Evolutionary conservation across 2,888 invertebrate species (phyloP).

Genomic region (Lepidocyrtoides sp.): DNA sequence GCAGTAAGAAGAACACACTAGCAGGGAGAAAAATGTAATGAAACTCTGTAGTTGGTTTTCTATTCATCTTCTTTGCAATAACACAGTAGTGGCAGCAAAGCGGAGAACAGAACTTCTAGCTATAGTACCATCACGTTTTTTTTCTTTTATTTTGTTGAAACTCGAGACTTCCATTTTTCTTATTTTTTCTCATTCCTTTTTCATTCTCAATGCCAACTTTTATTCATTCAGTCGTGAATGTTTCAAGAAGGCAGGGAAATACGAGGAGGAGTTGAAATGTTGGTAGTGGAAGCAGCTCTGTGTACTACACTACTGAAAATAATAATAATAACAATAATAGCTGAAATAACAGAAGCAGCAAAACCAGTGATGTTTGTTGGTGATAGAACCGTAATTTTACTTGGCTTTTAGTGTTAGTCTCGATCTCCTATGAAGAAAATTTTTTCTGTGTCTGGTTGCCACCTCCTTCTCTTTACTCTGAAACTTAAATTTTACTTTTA

Average conservation of each 20-base stretch:
- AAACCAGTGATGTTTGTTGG: conserved; percentile 31
- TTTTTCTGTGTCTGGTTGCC: not conserved
- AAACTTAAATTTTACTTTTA: conserved; percentile 40
- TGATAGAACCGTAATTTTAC: not conserved
- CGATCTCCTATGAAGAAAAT: not conserved
- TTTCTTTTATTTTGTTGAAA: conserved; percentile 58
- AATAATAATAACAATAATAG: conserved; percentile 44
- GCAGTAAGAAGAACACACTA: not conserved
- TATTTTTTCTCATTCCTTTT: conserved; percentile 37
- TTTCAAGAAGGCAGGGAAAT: conserved; percentile 50
- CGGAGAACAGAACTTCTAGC: not conserved
- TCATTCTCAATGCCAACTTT: conserved; percentile 61
- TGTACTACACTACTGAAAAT: not conserved
- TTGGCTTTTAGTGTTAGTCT: conserved; percentile 3
- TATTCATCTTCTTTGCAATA: conserved; percentile 55
- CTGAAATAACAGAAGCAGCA: not conserved
- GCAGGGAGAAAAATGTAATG: conserved; percentile 56
- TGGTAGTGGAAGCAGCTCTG: not conserved
- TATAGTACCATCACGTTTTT: not conserved
- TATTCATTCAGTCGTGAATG: conserved; percentile 70
- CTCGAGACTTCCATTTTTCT: conserved; percentile 62
- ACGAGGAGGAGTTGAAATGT: conserved; percentile 14
- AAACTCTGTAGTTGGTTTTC: conserved; percentile 60
- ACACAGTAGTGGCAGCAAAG: not conserved
- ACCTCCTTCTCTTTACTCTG: not conserved